Base-by-base conservation (phyloP, 2,797 vertebrate species). In the Helarctos malayanus region DNA sequence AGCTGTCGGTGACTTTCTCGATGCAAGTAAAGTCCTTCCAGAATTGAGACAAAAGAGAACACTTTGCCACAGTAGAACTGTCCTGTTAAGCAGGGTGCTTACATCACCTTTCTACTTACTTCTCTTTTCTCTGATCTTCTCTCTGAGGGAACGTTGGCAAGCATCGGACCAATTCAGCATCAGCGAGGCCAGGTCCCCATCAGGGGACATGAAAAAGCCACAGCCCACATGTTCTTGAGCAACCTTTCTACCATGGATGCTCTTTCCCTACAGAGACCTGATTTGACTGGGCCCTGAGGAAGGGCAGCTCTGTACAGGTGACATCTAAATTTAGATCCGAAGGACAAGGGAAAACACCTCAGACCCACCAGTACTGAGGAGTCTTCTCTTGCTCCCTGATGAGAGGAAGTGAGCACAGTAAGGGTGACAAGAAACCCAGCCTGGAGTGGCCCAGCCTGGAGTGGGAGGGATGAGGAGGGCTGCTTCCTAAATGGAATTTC, bases 261-360 rank as follows among this genome's bases (percentile, higher is more conserved):
- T 63, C 0, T 76, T 88, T 69, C 57, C 57, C 65, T 93, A 29
- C 2, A 19, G 65, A 81, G 45, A 78, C 13, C 11, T 56, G 49
- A 49, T 95, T 71, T n/a, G 57, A 94, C 7, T 76, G 29, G 5
- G 19, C 57, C 78, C 14, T 59, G 32, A 81, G 27, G 49, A 45
- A 81, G 23, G 71, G 19, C 29, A 45, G 63, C 15, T 56, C 23
- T 89, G 56, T 45, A 38, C 25, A 82, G 45, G 18, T 69, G 56
- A 76, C 7, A 32, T 73, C 35, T 81, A 19, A 15, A 57, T 68
- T 92, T 76, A 92, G 23, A 89, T 38, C 32, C 87, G 35, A 92
- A 79, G 14, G 29, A 41, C 4, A 49, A 69, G 25, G 32, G 47
- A 78, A n/a, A 82, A 23, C 11, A 25, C 47, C 25, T 78, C 41